phyloP scores from a whole-genome alignment of 2,113 vertebrate species.

The Mus pahari region DNA sequence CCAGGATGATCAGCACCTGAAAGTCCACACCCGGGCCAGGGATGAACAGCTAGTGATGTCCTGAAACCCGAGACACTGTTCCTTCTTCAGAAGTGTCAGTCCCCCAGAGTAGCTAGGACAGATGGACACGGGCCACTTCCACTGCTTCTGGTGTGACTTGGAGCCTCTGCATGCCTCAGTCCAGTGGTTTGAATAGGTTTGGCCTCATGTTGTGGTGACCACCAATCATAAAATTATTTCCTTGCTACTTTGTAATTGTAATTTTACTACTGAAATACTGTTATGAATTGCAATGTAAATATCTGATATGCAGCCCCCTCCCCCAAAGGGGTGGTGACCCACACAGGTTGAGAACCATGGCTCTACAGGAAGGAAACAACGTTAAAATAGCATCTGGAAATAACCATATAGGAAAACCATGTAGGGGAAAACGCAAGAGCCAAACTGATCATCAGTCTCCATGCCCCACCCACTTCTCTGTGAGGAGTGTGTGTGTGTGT shows the following conservation, averaged over 20 bases:
- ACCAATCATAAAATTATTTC: no score
- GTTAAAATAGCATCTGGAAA: not conserved
- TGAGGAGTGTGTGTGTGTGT: not conserved
- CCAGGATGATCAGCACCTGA: not conserved
- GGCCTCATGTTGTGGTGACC: not conserved
- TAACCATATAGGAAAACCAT: not conserved
- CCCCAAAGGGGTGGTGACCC: no score
- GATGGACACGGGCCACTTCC: no score
- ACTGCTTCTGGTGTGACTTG: not conserved
- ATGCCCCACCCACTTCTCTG: not conserved
- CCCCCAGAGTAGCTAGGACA: not conserved
- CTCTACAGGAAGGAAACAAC: conserved; percentile 1
- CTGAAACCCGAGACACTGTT: not conserved
- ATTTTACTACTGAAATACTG: not conserved
- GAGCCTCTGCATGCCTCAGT: not conserved
- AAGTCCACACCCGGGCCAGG: not conserved
- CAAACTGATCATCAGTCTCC: not conserved
- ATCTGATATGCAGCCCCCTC: not conserved
- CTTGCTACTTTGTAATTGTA: not conserved
- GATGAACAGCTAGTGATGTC: no score
- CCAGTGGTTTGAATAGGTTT: no score
- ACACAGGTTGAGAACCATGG: not conserved
- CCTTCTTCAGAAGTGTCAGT: not conserved
- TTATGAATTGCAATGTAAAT: not conserved
- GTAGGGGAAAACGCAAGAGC: not conserved